phyloP scores from a whole-genome alignment of 1,140 invertebrate species.

The Pseudomyrmex cubaensis region DNA sequence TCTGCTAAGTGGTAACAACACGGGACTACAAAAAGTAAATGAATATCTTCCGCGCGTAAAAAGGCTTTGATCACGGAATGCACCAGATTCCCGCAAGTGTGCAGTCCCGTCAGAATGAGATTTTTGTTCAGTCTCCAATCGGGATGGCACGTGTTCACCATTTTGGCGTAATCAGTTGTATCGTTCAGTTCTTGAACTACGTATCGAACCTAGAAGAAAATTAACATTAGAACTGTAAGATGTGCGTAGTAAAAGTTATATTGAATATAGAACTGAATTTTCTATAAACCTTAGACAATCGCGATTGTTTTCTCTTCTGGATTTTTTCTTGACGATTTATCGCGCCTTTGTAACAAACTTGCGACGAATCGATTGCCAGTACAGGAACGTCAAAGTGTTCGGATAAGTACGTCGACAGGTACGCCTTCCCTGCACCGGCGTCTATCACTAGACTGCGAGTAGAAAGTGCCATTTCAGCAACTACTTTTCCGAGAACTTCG shows the following conservation, averaged over 20 bases:
- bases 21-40: conserved; percentile 91
- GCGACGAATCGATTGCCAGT: conserved; percentile 91
- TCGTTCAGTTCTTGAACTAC: conserved; percentile 79
- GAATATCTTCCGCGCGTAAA: conserved; percentile 85
- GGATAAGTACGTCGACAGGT: conserved; percentile 91
- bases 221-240: conserved; percentile 11
- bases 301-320: conserved; percentile 63
- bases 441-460: conserved; percentile 88
- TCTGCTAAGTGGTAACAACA: conserved; percentile 96
- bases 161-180: conserved; percentile 84
- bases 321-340: conserved; percentile 86
- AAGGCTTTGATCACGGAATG: conserved; percentile 92
- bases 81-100: conserved; percentile 95
- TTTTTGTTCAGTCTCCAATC: conserved; percentile 71
- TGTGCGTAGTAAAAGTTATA: background rate
- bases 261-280: conserved; percentile 17
- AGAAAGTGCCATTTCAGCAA: conserved; percentile 73
- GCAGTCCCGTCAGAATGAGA: conserved; percentile 91
- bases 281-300: conserved; percentile 25
- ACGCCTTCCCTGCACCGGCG: conserved; percentile 94
- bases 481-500: conserved; percentile 84
- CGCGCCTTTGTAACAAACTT: conserved; percentile 88
- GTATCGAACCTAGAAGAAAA: conserved; percentile 77
- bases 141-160: conserved; percentile 85
- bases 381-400: conserved; percentile 90